Evolutionary conservation across 2,113 vertebrate genomes (phyloP).

Genomic region (Corydoras sp.): DNA sequence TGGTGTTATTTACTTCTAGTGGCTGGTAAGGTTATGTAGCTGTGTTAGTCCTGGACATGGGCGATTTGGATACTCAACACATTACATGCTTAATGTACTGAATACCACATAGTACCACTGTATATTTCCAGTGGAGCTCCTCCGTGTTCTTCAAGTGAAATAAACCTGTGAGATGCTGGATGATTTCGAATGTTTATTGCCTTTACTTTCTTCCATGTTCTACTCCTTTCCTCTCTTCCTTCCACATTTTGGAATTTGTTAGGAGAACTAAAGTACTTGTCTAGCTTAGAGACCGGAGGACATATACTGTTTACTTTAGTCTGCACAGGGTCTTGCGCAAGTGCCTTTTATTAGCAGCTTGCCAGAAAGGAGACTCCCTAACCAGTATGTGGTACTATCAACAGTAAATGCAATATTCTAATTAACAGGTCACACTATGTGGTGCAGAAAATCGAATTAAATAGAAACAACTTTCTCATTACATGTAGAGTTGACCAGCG

Average conservation of each 20-base stretch:
- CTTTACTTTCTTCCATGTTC: conserved; percentile 6
- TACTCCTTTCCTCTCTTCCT: conserved; percentile 1
- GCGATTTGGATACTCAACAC: conserved; percentile 27
- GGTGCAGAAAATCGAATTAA: no score
- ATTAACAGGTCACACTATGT: no score
- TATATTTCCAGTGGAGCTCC: conserved; percentile 29
- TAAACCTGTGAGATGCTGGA: conserved; percentile 25
- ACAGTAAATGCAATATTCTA: neutral
- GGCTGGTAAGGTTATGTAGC: conserved; percentile 15
- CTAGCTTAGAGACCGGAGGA: conserved; percentile 25
- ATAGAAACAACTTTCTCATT: no score
- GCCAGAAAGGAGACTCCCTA: conserved; percentile 31
- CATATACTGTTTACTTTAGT: conserved; percentile 40
- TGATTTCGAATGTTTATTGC: conserved; percentile 27
- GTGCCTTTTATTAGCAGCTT: conserved; percentile 45
- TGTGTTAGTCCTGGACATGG: conserved; percentile 31
- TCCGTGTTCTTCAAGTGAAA: conserved; percentile 11
- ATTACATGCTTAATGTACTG: conserved; percentile 30
- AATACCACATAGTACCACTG: conserved; percentile 28
- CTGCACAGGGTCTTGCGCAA: conserved; percentile 38
- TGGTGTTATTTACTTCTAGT: conserved; percentile 34
- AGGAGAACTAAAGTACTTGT: conserved; percentile 31
- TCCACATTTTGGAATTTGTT: neutral
- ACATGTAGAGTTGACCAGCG: no score
- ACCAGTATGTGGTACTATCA: neutral